Evolutionary conservation across 2,888 invertebrate genomes (phyloP).

Genomic region (Cosmopolites sordidus): DNA sequence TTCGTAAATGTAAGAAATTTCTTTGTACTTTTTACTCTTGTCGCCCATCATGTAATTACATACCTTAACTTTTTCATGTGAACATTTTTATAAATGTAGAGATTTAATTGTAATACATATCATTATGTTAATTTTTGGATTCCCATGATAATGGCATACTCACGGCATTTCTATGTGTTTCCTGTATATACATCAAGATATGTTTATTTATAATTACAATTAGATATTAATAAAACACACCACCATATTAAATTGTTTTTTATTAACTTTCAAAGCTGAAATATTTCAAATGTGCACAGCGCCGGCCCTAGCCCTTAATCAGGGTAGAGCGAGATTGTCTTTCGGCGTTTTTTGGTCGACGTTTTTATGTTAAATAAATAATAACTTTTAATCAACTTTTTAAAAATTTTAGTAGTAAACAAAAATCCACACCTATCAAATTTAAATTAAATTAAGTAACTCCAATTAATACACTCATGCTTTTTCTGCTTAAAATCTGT

Average conservation of each 20-base stretch:
- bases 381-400: too few species aligned
- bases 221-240: constrained; percentile 38
- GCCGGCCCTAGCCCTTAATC: too few species aligned
- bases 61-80: constrained; percentile 36
- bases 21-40: constrained; percentile 7
- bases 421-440: too few species aligned
- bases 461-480: too few species aligned
- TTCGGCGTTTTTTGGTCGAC: too few species aligned
- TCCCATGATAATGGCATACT: constrained; percentile 36
- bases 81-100: constrained; percentile 42
- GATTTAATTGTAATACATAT: constrained; percentile 46
- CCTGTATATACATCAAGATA: constrained; percentile 39
- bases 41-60: constrained; percentile 13
- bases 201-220: constrained; percentile 40
- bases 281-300: too few species aligned
- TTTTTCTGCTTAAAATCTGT: too few species aligned
- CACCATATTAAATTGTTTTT: constrained; percentile 26
- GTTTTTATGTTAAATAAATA: too few species aligned
- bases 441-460: too few species aligned
- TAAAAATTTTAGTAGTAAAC: too few species aligned
- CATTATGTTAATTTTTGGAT: constrained; percentile 41
- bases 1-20: constrained; percentile 15
- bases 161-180: constrained; percentile 38
- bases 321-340: too few species aligned
- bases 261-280: too few species aligned